These are phyloP conservation scores for Euclidia mi DNA, from an alignment of 2,888 invertebrate genomes.

Conservation along the genomic window DNA sequence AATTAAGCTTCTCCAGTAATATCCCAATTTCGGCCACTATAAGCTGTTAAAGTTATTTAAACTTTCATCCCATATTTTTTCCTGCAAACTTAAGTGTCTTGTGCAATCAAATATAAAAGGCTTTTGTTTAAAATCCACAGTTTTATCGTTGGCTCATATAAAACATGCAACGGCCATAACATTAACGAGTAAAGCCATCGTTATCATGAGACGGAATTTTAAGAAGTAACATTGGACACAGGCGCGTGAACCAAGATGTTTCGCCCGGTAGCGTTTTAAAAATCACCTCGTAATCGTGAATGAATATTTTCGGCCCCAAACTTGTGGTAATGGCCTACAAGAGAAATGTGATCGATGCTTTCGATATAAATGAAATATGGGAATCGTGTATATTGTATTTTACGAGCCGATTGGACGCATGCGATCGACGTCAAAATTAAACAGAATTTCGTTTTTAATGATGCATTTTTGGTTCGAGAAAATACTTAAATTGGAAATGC, in stretches of 20 bases:
- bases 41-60: slow-evolving; percentile 46
- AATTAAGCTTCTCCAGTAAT: slow-evolving; percentile 23
- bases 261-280: slow-evolving; percentile 70
- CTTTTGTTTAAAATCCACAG: slow-evolving; percentile 58
- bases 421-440: slow-evolving; percentile 36
- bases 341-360: slow-evolving; percentile 69
- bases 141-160: slow-evolving; percentile 59
- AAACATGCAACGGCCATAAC: slow-evolving; percentile 58
- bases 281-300: slow-evolving; percentile 67
- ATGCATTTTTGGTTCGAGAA: slow-evolving; percentile 24
- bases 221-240: slow-evolving; percentile 60
- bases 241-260: slow-evolving; percentile 53
- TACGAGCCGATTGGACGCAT: slow-evolving; percentile 37
- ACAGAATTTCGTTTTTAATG: slow-evolving; percentile 31
- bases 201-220: slow-evolving; percentile 65
- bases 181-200: slow-evolving; percentile 62
- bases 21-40: slow-evolving; percentile 28
- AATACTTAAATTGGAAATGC: too few species aligned
- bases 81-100: slow-evolving; percentile 46
- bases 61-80: slow-evolving; percentile 44
- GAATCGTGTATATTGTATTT: slow-evolving; percentile 48
- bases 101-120: slow-evolving; percentile 57
- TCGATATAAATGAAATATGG: slow-evolving; percentile 56
- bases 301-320: slow-evolving; percentile 65
- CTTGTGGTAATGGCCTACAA: slow-evolving; percentile 63